These are phyloP conservation scores for Prenolepis imparis DNA, from an alignment of 2,888 invertebrate genomes.

Conservation along the genomic window DNA sequence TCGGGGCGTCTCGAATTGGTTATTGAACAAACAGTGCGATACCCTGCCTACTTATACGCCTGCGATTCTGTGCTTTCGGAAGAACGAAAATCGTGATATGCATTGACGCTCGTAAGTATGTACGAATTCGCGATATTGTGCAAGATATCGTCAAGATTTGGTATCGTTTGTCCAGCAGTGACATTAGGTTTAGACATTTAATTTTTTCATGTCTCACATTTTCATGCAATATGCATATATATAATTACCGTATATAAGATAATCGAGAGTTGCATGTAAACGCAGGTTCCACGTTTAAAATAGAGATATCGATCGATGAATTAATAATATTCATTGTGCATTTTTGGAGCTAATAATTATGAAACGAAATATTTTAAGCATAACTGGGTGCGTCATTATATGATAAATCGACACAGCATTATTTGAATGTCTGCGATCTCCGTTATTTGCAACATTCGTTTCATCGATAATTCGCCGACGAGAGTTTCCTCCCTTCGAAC, in stretches of 20 bases:
- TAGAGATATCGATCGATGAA: not conserved
- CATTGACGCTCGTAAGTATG: not conserved
- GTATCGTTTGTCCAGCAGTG: too few species aligned
- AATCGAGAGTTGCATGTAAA: not conserved
- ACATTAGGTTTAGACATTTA: too few species aligned
- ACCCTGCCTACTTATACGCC: constrained; percentile 65
- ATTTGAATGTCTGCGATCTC: not conserved
- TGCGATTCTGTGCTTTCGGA: not conserved
- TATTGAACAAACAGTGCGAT: constrained; percentile 82
- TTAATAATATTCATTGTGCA: not conserved
- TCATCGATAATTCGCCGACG: constrained; percentile 36
- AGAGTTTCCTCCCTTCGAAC: constrained; percentile 32
- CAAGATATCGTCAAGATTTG: not conserved
- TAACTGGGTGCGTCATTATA: not conserved
- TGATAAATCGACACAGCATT: not conserved
- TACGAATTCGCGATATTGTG: not conserved
- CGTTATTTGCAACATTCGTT: constrained; percentile 4
- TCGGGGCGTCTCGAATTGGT: constrained; percentile 78
- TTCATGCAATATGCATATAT: too few species aligned
- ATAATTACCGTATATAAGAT: not conserved
- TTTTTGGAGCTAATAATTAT: constrained; percentile 5
- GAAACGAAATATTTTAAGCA: constrained; percentile 10
- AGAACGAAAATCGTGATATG: constrained; percentile 21
- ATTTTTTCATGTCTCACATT: too few species aligned
- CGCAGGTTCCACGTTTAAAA: not conserved